A percentile compares a stretch with the other conserved stretches of the same genome.
These are phyloP conservation scores for Cottoperca gobio DNA, from an alignment of 2,797 vertebrate species.

Conservation along the genomic window DNA sequence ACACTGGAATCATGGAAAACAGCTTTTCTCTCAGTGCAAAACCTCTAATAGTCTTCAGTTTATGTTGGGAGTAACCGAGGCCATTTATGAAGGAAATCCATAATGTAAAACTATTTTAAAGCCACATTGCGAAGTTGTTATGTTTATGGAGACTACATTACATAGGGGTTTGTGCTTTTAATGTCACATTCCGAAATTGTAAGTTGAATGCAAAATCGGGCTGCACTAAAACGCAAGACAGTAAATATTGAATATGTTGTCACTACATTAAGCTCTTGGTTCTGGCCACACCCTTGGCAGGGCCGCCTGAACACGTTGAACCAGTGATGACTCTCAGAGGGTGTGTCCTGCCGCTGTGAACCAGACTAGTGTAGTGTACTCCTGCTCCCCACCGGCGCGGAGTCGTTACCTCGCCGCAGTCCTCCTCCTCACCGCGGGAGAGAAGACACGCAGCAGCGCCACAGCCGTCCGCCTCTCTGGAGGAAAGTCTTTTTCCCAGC, in stretches of 20 bases:
- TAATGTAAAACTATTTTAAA: not conserved
- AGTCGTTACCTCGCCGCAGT: constrained; percentile 9
- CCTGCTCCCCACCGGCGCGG: constrained; percentile 11
- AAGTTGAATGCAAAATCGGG: not conserved
- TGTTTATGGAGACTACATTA: not conserved
- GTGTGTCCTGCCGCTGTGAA: constrained; percentile 66
- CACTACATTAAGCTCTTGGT: not conserved
- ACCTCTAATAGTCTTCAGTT: not conserved
- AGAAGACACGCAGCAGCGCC: constrained; percentile 12
- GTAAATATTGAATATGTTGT: not conserved
- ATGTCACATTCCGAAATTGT: not conserved
- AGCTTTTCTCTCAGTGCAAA: not conserved
- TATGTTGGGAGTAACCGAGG: too few relatives aligned
- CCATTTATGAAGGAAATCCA: not conserved
- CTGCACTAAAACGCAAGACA: not conserved
- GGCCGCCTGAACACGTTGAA: constrained; percentile 81
- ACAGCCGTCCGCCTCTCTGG: constrained; percentile 22
- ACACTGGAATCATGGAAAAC: not conserved
- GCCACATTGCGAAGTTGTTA: not conserved
- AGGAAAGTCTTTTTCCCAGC: not conserved
- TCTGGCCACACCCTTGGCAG: constrained; percentile 70
- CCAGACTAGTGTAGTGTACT: constrained; percentile 48
- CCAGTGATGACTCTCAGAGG: constrained; percentile 78
- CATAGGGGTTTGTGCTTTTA: not conserved
- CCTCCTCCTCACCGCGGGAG: constrained; percentile 28